Evolutionary conservation across 2,888 invertebrate species (phyloP), one percentile per base, ranked within the genome.

Genomic region (Unio delphinus): DNA sequence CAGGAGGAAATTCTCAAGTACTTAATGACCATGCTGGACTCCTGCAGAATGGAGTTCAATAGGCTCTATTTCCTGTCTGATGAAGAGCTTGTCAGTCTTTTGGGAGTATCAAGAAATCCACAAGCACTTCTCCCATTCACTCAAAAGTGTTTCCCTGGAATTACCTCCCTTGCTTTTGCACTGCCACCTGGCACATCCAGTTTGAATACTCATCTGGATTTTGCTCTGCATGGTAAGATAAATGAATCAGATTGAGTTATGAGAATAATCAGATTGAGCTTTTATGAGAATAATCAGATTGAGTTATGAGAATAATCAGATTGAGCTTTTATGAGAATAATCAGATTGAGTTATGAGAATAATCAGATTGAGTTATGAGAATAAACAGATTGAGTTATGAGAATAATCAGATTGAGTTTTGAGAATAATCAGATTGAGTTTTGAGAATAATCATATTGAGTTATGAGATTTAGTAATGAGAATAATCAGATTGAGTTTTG

Each of bases 11-110:
- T 89, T 28, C 70, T 89, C 69, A 86, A 85, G 65, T 75, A 84
- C 55, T 75, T 89, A 58, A 76, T 82, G 26, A 63, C 62, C 4
- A 67, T 83, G 30, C 75, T 88, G 70, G 87, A 88, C 57, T 76
- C 73, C 11, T 79, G 83, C 23, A 73, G 89, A 34, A 75, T 73
- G 30, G 82, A 84, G 71, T 89, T 89, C 69, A 86, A 88, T 0
- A 81, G 89, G 8, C 86, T 89, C 26, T 89, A 87, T 75, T 89
- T 89, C 80, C 83, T 89, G 73, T 88, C 87, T 63, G 81, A 88
- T 69, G 77, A 81, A 54, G 89, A 89, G 64, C 75, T 89, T 34
- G 84, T 87, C 3, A 85, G 87, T 61, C 75, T 89, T 68, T 74
- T 88, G 62, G 84, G 86, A 45, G 78, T 88, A 68, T 85, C 87